phyloP scores from a whole-genome alignment of 2,888 invertebrate species.

The Diogma glabrata region DNA sequence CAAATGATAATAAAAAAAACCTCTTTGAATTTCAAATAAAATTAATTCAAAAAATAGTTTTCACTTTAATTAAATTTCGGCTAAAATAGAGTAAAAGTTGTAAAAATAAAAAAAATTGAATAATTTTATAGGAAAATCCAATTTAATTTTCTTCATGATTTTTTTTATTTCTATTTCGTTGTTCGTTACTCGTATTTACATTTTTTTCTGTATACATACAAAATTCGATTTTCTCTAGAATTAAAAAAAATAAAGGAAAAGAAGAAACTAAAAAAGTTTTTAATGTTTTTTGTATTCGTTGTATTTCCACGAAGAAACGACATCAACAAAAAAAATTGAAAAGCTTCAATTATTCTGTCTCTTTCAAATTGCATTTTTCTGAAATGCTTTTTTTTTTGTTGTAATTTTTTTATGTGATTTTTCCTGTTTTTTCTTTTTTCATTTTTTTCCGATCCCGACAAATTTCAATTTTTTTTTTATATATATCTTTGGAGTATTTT shows the following conservation, averaged over 20 bases:
- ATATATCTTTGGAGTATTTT: slow-evolving; percentile 4
- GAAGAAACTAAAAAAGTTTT: background rate
- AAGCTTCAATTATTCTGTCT: slow-evolving; percentile 5
- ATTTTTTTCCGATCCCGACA: background rate
- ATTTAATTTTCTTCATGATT: slow-evolving; percentile 8
- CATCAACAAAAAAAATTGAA: background rate
- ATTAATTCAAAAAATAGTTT: too few relatives aligned
- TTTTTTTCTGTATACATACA: background rate
- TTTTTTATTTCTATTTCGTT: slow-evolving; percentile 3
- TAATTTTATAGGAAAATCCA: slow-evolving; percentile 7
- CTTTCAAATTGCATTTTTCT: slow-evolving; percentile 5
- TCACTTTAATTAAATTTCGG: slow-evolving; percentile 12
- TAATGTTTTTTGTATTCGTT: background rate
- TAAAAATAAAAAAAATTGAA: slow-evolving; percentile 6
- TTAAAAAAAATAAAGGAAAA: slow-evolving; percentile 1
- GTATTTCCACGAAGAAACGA: slow-evolving; percentile 4
- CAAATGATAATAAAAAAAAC: too few relatives aligned
- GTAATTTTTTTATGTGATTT: too few relatives aligned
- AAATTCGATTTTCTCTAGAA: slow-evolving; percentile 7
- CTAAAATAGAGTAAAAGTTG: slow-evolving; percentile 12
- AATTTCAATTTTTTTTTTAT: slow-evolving; percentile 8
- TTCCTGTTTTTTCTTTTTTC: too few relatives aligned
- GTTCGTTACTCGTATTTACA: too few relatives aligned
- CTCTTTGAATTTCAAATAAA: too few relatives aligned
- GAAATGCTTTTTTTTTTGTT: background rate